These are phyloP conservation scores for Leptura quadrifasciata DNA, from an alignment of 2,888 invertebrate genomes.

Conservation along the genomic window DNA sequence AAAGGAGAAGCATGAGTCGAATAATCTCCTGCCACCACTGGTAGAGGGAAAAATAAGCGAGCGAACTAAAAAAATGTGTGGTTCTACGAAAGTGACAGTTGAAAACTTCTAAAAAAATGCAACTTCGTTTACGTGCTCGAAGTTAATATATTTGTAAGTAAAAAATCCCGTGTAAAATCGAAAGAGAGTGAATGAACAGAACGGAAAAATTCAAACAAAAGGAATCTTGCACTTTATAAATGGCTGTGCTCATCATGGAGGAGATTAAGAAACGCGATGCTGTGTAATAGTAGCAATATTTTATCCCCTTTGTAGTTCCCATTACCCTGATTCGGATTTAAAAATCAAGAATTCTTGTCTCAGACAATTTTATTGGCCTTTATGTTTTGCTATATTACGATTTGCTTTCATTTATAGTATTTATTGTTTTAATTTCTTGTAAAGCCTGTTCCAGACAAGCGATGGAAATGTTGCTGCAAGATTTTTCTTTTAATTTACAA, in stretches of 20 bases:
- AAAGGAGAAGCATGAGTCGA: no score
- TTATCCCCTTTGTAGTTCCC: slow-evolving; percentile 35
- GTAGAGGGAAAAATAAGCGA: not conserved
- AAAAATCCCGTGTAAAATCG: slow-evolving; percentile 17
- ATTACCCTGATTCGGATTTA: slow-evolving; percentile 34
- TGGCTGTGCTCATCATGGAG: slow-evolving; percentile 29
- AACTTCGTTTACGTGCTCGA: not conserved
- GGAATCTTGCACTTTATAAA: slow-evolving; percentile 30
- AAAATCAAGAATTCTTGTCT: slow-evolving; percentile 35
- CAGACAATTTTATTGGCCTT: slow-evolving; percentile 31
- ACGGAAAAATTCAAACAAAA: slow-evolving; percentile 25
- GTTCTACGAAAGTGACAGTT: not conserved
- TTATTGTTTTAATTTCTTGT: slow-evolving; percentile 38
- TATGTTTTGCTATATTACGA: slow-evolving; percentile 28
- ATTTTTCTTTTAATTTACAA: slow-evolving; percentile 3
- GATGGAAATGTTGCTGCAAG: not conserved
- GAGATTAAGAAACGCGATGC: slow-evolving; percentile 39
- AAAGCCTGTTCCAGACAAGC: not conserved
- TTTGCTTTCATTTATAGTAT: slow-evolving; percentile 21
- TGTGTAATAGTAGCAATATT: slow-evolving; percentile 42
- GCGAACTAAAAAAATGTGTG: not conserved
- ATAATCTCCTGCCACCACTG: not conserved
- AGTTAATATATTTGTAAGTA: slow-evolving; percentile 12
- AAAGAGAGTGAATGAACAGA: slow-evolving; percentile 39
- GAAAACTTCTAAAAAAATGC: slow-evolving; percentile 12